Evolutionary conservation across 2,888 invertebrate species (phyloP), one percentile per base, ranked within the genome.

Genomic region (Euphydryas editha): DNA sequence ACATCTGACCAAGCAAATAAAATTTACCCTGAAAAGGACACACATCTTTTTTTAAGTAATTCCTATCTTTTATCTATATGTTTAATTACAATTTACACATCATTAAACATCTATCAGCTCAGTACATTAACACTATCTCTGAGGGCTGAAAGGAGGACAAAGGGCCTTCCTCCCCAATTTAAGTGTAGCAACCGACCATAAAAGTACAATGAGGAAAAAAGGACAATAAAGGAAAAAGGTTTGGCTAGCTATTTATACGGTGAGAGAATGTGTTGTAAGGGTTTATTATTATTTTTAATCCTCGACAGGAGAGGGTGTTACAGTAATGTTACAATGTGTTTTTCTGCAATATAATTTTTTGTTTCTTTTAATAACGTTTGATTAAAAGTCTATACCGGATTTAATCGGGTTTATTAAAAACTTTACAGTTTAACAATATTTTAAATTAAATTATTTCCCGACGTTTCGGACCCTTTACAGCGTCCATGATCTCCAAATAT

Each of bases 81-180:
- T 75, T 75, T 71, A 74, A 74, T 73, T 72, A 73, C 66, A 44
- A 67, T 71, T 73, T 70, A 70, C 74, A 71, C 70, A 57, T 68
- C 76, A 74, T 76, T 77, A 73, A 59, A 69, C 68, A 59, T 47
- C 58, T 66, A 67, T 65, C 70, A 55, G 64, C 59, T 68, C 70
- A 65, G 71, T 69, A 66, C 67, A 71, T 75, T 73, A 73, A 71
- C 65, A 67, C 70, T 71, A 74, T 72, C 69, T 62, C 54, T 17
- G 30, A 61, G 42, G 54, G 44, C 47, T 49, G 57, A 46, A 54
- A 49, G 18, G 56, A 51, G 62, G 62, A 57, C 65, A 57, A 37
- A 66, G 62, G 18, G 56, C 62, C 62, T 62, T 54, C 42, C 54
- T 30, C 10, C 21, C 60, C 60, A 60, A 60, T 60, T 58, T 57